Conservation (phyloP, 2,888 invertebrate species). For the Cephalotes varians region DNA sequence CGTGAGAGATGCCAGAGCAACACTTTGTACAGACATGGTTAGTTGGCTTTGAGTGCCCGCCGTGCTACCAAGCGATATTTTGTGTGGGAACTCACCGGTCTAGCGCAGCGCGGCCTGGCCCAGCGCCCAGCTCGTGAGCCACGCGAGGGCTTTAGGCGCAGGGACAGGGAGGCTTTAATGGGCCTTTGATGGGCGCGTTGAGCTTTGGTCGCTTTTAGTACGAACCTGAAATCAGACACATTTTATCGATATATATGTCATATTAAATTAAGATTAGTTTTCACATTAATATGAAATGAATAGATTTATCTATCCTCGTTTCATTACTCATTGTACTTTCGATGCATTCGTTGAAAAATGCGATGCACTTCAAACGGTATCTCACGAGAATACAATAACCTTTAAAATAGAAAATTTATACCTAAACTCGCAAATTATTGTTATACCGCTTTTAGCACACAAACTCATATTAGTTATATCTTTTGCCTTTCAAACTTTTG, state of each 20-base stretch:
- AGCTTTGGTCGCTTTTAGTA: conserved; percentile 51
- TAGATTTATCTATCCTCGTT: background rate
- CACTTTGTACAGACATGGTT: conserved; percentile 86
- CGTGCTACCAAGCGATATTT: conserved; percentile 84
- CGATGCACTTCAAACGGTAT: background rate
- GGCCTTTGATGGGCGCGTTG: conserved; percentile 42
- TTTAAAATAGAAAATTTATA: background rate
- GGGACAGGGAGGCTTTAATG: conserved; percentile 39
- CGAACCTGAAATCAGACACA: conserved; percentile 23
- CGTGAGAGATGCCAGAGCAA: conserved; percentile 93
- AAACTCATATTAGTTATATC: background rate
- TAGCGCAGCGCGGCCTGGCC: conserved; percentile 71
- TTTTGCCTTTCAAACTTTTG: background rate
- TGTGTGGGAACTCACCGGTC: conserved; percentile 85
- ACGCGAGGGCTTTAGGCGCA: conserved; percentile 45
- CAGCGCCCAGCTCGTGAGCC: conserved; percentile 45
- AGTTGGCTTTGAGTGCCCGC: conserved; percentile 85
- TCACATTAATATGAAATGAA: too few species aligned
- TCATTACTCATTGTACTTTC: background rate
- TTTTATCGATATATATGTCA: too few species aligned
- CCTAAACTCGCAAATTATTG: background rate
- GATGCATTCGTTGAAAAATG: background rate
- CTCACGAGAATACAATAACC: background rate
- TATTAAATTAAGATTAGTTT: background rate
- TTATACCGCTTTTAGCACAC: background rate